Conservation (phyloP, 2,113 vertebrate genomes). For the Synchiropus splendidus region DNA sequence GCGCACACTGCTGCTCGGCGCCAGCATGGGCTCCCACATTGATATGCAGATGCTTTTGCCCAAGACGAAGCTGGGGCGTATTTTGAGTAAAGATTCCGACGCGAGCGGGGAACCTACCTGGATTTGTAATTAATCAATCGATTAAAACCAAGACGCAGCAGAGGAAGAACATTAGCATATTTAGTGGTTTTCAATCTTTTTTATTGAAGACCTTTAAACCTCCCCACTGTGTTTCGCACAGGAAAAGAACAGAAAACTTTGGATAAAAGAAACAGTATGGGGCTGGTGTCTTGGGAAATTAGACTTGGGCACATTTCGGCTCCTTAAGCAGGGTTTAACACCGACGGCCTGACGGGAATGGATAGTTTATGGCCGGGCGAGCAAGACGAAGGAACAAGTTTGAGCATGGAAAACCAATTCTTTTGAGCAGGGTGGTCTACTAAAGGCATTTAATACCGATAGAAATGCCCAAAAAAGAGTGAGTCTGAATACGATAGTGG, state of each 20-base stretch:
- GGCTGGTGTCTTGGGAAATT: too few species aligned
- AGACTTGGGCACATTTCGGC: too few species aligned
- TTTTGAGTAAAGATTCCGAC: background rate
- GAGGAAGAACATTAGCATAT: slow-evolving; percentile 30
- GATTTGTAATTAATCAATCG: slow-evolving; percentile 27
- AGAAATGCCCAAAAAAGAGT: too few species aligned
- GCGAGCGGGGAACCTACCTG: background rate
- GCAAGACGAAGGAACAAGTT: too few species aligned
- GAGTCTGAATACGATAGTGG: too few species aligned
- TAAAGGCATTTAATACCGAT: too few species aligned
- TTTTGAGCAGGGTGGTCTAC: too few species aligned
- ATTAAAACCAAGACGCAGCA: slow-evolving; percentile 19
- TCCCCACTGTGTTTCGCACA: slow-evolving; percentile 5
- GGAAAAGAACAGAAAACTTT: background rate
- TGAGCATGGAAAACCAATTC: too few species aligned
- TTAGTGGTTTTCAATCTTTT: slow-evolving; percentile 30
- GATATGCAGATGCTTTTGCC: background rate
- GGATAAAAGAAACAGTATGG: background rate
- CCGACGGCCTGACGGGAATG: too few species aligned
- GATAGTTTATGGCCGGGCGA: too few species aligned
- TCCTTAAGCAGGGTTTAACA: too few species aligned
- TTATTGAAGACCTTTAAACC: slow-evolving; percentile 18
- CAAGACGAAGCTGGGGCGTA: too few species aligned
- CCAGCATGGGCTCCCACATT: background rate
- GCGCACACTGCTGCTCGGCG: background rate